phyloP scores from a whole-genome alignment of 1,140 invertebrate species.

The Zaprionus tsacasi region DNA sequence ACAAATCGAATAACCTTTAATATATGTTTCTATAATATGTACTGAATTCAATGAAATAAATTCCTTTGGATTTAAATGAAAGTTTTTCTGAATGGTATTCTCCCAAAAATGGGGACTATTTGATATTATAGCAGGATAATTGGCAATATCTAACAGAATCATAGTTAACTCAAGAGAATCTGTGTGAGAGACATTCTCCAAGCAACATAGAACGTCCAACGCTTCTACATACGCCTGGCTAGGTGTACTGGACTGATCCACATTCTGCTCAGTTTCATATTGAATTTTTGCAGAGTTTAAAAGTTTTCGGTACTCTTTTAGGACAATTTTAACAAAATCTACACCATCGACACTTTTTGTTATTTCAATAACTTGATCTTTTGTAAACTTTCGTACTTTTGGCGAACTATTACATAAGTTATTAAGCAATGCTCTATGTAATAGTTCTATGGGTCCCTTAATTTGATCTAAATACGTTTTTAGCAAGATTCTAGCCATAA shows the following conservation, averaged over 20 bases:
- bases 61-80: constrained; percentile 56
- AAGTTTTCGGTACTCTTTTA: constrained; percentile 87
- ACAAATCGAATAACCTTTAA: constrained; percentile 62
- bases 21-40: constrained; percentile 56
- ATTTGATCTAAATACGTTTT: constrained; percentile 87
- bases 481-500: constrained; percentile 88
- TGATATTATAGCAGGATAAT: constrained; percentile 88
- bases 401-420: constrained; percentile 86
- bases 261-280: constrained; percentile 76
- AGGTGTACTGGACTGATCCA: constrained; percentile 83
- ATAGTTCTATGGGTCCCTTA: constrained; percentile 85
- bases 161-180: constrained; percentile 86
- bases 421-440: constrained; percentile 88
- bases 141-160: constrained; percentile 87
- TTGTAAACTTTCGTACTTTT: constrained; percentile 80
- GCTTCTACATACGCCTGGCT: constrained; percentile 72
- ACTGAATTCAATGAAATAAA: constrained; percentile 60
- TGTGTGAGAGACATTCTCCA: constrained; percentile 84
- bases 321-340: constrained; percentile 79
- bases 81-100: constrained; percentile 55
- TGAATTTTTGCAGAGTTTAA: constrained; percentile 86
- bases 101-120: constrained; percentile 82
- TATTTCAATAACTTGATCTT: constrained; percentile 74
- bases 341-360: constrained; percentile 41
- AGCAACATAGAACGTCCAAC: constrained; percentile 60